Evolutionary conservation across 37 sponge, comb jelly and placozoan genomes (phyloP), one percentile per base, ranked within the genome.

Genomic region (Beroe forskalii): DNA sequence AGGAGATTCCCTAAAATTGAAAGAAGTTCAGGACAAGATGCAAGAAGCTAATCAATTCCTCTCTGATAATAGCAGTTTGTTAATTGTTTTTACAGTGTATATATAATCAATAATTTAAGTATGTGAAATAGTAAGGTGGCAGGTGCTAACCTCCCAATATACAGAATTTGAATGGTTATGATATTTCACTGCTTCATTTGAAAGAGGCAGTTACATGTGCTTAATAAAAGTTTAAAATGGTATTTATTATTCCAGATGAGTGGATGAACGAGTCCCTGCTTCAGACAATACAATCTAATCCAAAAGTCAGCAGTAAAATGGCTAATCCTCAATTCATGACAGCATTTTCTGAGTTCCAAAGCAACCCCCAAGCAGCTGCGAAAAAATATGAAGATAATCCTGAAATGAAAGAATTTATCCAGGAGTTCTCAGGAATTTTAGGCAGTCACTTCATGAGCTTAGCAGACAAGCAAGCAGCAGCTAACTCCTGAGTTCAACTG

Each of bases 1-100:
- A 24, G 12, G 41, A 24, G 86, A 80, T 22, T 32, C 41, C 3
- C 60, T 80, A 20, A 80, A 80, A 25, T 4, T 80, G 17, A 80
- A 80, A 42, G 86, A 80, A 80, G 60, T 80, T 80, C 86, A 80
- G 41, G 86, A 40, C 30, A 41, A 80, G 42, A 80, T 80, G 86
- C 9, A 35, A 4, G 55, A 80, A 20, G 86, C 86, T 23, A 80
- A 80, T 80, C 25, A 44, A 24, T 80, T 80, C 55, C 86, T 80
- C 1, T 41, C 44, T 22, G 31, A 80, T 9, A 80, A 80, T 44
- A 80, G 55, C 30, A 44, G 86, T 80, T 42, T 42, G 86, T 80
- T 33, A 12, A 12, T n/a, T n/a, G n/a, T n/a, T n/a, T n/a, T n/a
- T n/a, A n/a, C n/a, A n/a, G n/a, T n/a, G n/a, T n/a, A n/a, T n/a